Conservation (phyloP, 2,888 invertebrate genomes). For the Folsomia candida region DNA sequence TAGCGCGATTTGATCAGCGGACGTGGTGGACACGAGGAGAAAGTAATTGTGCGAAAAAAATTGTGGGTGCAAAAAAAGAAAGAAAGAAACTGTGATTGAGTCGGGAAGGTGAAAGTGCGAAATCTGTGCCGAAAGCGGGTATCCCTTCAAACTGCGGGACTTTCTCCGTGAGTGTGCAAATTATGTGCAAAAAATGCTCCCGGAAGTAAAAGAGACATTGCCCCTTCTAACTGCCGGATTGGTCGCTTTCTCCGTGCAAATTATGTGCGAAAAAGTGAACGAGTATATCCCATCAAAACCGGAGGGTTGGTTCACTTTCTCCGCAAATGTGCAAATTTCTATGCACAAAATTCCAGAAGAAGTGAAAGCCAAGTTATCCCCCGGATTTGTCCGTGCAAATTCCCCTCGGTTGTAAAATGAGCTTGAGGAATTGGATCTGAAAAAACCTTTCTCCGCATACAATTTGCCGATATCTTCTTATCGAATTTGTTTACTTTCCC, state of each 20-base stretch:
- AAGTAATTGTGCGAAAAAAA: not conserved
- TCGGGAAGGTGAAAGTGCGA: not conserved
- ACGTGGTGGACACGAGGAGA: not conserved
- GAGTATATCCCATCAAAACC: no score
- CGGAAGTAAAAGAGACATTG: no score
- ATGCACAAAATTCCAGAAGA: no score
- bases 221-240: no score
- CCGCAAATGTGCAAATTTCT: no score
- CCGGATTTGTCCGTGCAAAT: no score
- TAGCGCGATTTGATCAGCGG: constrained; percentile 46
- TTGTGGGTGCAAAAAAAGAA: not conserved
- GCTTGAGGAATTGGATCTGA: not conserved
- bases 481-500: not conserved
- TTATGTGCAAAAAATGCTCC: no score
- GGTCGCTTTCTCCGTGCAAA: no score
- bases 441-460: not conserved
- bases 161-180: no score
- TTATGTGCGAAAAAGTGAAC: no score
- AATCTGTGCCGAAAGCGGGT: not conserved
- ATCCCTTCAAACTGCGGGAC: not conserved
- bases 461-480: not conserved
- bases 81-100: not conserved
- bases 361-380: no score
- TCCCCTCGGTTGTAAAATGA: not conserved
- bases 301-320: not conserved